Conservation (phyloP, 2,888 invertebrate species). For the Euclidia mi region DNA sequence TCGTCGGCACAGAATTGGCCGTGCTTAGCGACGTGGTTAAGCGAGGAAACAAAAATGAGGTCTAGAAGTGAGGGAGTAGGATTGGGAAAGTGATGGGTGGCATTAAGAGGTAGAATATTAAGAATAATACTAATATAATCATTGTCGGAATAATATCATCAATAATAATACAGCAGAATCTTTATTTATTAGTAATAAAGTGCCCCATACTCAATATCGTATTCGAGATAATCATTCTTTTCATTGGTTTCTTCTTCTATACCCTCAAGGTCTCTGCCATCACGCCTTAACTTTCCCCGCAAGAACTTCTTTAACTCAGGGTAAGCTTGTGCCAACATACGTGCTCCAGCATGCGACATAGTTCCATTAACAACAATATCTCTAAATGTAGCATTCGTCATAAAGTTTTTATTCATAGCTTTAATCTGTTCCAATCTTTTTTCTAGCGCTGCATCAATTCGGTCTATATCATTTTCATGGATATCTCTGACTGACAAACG, state of each 20-base stretch:
- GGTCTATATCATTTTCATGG: conserved; percentile 69
- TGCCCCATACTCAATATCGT: conserved; percentile 78
- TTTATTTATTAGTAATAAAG: conserved; percentile 74
- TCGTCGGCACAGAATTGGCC: no score
- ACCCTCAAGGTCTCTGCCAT: conserved; percentile 35
- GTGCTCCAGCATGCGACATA: conserved; percentile 59
- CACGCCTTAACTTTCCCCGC: conserved; percentile 22
- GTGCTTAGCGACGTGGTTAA: no score
- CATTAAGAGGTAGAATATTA: no score
- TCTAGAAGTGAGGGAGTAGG: no score
- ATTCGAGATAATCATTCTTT: conserved; percentile 51
- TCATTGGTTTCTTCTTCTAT: background rate
- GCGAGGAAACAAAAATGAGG: no score
- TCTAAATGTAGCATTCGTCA: conserved; percentile 73
- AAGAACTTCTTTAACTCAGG: conserved; percentile 68
- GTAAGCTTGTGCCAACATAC: conserved; percentile 69
- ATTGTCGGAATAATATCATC: no score
- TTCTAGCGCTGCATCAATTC: conserved; percentile 66
- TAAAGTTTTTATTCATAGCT: conserved; percentile 66
- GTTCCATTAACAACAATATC: conserved; percentile 74
- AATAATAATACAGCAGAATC: background rate
- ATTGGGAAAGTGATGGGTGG: no score
- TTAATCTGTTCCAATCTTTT: conserved; percentile 65
- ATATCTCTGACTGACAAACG: conserved; percentile 71
- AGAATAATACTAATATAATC: no score